Evolutionary conservation across 37 sponge, comb jelly and placozoan genomes (phyloP).

Genomic region (Sycon ciliatum): DNA sequence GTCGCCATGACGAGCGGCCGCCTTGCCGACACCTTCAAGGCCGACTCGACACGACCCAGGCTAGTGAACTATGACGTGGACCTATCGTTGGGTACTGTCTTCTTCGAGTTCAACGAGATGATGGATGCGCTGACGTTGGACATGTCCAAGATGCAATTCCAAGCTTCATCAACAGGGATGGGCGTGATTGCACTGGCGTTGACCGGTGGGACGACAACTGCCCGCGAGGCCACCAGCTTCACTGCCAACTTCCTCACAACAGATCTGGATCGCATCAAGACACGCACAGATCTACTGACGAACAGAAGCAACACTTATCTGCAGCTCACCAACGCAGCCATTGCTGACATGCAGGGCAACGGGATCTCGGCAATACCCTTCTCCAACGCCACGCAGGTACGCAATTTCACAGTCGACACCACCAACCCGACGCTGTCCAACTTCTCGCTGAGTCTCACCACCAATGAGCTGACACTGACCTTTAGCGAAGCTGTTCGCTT

Average conservation of each 20-base stretch:
- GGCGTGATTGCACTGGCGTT: no score
- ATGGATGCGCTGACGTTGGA: no score
- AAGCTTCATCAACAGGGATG: no score
- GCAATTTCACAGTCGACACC: slow-evolving; percentile 43
- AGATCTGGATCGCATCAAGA: slow-evolving; percentile 44
- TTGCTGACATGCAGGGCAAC: slow-evolving; percentile 54
- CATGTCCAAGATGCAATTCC: no score
- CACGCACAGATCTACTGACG: slow-evolving; percentile 34
- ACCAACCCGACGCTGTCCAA: slow-evolving; percentile 39
- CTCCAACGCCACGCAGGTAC: neutral
- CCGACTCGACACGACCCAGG: slow-evolving; percentile 63
- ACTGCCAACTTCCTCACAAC: no score
- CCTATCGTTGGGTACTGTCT: no score
- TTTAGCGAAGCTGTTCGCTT: slow-evolving; percentile 62
- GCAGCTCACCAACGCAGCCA: slow-evolving; percentile 33
- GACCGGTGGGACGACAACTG: no score
- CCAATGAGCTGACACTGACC: slow-evolving; percentile 31
- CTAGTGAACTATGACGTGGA: no score
- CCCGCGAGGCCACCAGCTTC: no score
- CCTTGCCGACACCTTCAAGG: slow-evolving; percentile 43
- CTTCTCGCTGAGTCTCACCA: slow-evolving; percentile 48
- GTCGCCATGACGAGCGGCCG: neutral
- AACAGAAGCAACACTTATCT: slow-evolving; percentile 40
- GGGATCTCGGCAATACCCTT: slow-evolving; percentile 20
- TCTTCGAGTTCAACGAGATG: no score